These are phyloP conservation scores for Pagrus major DNA, from an alignment of 2,113 vertebrate genomes.

Conservation along the genomic window DNA sequence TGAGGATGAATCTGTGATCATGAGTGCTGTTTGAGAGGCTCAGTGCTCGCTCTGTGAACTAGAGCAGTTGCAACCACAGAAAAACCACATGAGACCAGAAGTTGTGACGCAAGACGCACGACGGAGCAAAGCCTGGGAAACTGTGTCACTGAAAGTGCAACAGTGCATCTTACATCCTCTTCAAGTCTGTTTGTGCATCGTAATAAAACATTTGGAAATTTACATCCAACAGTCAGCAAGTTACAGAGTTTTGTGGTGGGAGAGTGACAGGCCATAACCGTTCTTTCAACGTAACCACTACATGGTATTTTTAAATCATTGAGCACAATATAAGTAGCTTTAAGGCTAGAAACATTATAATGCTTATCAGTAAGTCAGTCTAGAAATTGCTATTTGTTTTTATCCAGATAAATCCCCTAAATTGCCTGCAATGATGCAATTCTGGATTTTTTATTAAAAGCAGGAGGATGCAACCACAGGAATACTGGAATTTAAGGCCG, in stretches of 20 bases:
- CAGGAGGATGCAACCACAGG: conserved; percentile 8
- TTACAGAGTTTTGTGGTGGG: conserved; percentile 19
- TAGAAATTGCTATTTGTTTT: background rate
- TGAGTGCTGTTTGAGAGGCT: conserved; percentile 62
- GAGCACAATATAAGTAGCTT: background rate
- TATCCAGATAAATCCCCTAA: conserved; percentile 27
- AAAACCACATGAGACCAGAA: conserved; percentile 79
- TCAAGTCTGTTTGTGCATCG: conserved; percentile 43
- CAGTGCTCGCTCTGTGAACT: conserved; percentile 74
- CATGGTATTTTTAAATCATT: background rate
- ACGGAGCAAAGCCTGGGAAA: conserved; percentile 78
- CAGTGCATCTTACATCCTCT: conserved; percentile 70
- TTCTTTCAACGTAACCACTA: background rate
- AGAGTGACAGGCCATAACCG: background rate
- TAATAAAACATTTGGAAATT: conserved; percentile 52
- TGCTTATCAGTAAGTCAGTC: background rate
- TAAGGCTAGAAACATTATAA: background rate
- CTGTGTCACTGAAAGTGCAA: conserved; percentile 79
- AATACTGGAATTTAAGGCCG: conserved; percentile 32
- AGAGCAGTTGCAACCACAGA: conserved; percentile 78
- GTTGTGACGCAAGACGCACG: conserved; percentile 74
- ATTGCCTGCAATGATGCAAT: conserved; percentile 20
- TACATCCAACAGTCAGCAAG: conserved; percentile 45
- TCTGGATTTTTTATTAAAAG: conserved; percentile 39
- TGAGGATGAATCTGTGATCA: conserved; percentile 66